A percentile compares a stretch with the other conserved stretches of the same genome.
Conservation (phyloP, 2,797 vertebrate species). For the Tarsius wallacei region DNA sequence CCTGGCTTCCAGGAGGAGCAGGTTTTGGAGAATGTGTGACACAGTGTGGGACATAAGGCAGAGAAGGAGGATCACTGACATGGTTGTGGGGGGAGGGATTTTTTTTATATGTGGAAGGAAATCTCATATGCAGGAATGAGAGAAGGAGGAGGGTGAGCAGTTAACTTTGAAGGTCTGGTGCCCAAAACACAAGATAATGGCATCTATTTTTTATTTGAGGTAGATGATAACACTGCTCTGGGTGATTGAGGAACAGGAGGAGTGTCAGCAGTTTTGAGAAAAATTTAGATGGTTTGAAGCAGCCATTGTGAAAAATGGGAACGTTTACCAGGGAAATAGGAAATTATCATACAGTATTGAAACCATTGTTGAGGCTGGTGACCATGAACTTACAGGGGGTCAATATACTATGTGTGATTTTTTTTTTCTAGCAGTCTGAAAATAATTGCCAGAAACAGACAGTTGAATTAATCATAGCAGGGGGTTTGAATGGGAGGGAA, state of each 20-base stretch:
- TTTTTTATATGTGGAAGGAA: conserved; percentile 32
- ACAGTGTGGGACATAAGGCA: background rate
- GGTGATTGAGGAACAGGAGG: background rate
- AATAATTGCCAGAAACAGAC: background rate
- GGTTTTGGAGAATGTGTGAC: background rate
- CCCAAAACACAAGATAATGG: background rate
- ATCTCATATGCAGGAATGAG: background rate
- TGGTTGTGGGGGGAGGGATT: background rate
- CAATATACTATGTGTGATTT: background rate
- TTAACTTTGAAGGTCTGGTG: conserved; percentile 6
- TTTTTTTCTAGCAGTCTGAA: background rate
- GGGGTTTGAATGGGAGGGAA: background rate
- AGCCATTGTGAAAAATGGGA: conserved; percentile 37
- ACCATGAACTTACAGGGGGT: background rate
- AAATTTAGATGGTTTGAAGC: conserved; percentile 6
- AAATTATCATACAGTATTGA: background rate
- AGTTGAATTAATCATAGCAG: background rate
- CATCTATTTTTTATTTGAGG: conserved; percentile 21
- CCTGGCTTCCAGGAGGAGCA: background rate
- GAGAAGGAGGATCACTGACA: background rate
- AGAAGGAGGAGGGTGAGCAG: background rate
- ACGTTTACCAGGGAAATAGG: background rate
- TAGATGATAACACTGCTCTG: background rate
- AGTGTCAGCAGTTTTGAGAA: conserved; percentile 9
- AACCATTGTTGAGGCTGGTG: background rate